These are phyloP conservation scores for Lagodon rhomboides DNA, from an alignment of 2,797 vertebrate genomes.

Conservation along the genomic window DNA sequence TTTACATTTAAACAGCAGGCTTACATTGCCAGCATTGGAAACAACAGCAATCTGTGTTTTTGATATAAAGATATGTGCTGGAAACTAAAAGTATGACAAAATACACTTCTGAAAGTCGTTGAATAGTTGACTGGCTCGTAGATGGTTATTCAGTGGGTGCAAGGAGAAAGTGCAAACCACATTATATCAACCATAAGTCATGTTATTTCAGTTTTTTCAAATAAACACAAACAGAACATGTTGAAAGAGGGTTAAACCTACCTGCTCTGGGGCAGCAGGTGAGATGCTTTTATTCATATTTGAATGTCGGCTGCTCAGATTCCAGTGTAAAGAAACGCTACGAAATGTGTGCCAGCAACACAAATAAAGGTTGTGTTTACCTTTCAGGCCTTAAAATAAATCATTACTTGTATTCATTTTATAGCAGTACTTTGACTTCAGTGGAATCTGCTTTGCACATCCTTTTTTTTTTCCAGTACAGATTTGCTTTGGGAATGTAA, in stretches of 20 bases:
- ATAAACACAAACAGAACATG: not conserved
- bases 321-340: not conserved
- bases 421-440: slow-evolving; percentile 3
- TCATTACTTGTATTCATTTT: not conserved
- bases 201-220: not conserved
- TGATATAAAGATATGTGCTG: not conserved
- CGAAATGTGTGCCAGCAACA: not conserved
- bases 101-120: not conserved
- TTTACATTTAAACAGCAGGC: not conserved
- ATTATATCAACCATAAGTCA: not conserved
- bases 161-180: not conserved
- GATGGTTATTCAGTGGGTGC: not conserved
- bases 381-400: not conserved
- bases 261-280: not conserved
- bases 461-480: not conserved
- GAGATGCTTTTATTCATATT: too few relatives aligned
- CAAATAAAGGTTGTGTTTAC: not conserved
- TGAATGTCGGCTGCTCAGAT: not conserved
- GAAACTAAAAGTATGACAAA: not conserved
- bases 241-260: too few relatives aligned
- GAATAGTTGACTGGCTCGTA: not conserved
- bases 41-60: not conserved
- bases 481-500: slow-evolving; percentile 35
- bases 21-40: not conserved
- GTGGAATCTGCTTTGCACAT: slow-evolving; percentile 6